Base-by-base conservation (phyloP, 2,797 vertebrate species). In the Salmo trutta region DNA sequence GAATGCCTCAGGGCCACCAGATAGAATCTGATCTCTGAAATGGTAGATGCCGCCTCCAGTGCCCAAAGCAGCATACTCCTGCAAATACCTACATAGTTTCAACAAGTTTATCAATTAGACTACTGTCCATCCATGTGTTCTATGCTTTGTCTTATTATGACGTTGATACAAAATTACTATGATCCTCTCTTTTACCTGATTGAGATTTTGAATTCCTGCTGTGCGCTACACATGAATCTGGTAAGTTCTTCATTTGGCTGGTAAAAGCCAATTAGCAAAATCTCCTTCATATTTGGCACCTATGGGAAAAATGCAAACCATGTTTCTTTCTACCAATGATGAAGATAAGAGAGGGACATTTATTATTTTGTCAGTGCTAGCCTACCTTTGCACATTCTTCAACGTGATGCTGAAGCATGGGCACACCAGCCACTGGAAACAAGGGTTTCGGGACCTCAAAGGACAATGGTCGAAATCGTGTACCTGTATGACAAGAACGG, bases 1-100 rank as follows among this genome's bases (percentile, higher is more conserved):
- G 88, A 95, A 95, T 27, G 96, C 95, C 82, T 98, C 96, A 0
- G 98, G 95, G 79, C 91, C 90, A 19, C 98, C 98, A 0, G 96
- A 95, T 76, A 99, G 94, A 88, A 99, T 99, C 95, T 99, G 98
- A 93, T 99, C 98, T 90, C 98, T 93, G 92, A 99, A 99, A 87
- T 99, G 98, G 86, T 99, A 99, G 86, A 99, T 96, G 81, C 98
- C 98, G 62, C 98, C 98, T 29, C 96, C 98, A 0, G 98, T 99
- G 80, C 98, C 97, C 88, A 99, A 93, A 3, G 97, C 97, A 0
- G 96, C 93, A 0, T 97, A 99, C 83, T 99, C 98, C 92, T 99
- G 98, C 77, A 99, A 93, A 79, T 99, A 99, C 91, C 98, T 99
- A 85, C 12, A 47, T 0, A 81, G 73, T 82, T 71, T 21, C 71